Conservation (phyloP, 2,888 invertebrate species). For the Eristalis tenax region DNA sequence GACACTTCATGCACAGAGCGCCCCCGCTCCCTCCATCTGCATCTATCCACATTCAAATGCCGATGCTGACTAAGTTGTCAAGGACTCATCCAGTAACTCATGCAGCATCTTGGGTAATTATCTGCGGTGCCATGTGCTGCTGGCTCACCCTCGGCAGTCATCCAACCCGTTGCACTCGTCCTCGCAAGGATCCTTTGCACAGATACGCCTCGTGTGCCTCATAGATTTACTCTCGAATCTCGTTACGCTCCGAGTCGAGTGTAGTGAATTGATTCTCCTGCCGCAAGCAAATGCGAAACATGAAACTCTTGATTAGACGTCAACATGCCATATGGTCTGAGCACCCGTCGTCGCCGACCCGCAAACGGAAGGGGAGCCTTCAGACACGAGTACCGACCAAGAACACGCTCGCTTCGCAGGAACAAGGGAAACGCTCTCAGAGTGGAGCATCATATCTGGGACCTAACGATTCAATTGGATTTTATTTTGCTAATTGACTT, state of each 20-base stretch:
- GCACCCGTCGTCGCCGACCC: too few species aligned
- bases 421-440: not conserved
- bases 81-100: conserved; percentile 9
- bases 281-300: conserved; percentile 37
- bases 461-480: conserved; percentile 50
- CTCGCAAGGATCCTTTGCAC: not conserved
- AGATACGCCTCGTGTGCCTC: not conserved
- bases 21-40: not conserved
- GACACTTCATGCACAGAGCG: too few species aligned
- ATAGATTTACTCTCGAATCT: conserved; percentile 8
- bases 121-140: conserved; percentile 15
- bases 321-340: not conserved
- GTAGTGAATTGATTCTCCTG: conserved; percentile 46
- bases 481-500: conserved; percentile 46
- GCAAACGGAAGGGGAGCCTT: not conserved
- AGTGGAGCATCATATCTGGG: conserved; percentile 19
- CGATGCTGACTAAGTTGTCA: not conserved
- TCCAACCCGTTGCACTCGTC: not conserved
- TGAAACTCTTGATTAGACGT: conserved; percentile 42
- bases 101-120: conserved; percentile 4
- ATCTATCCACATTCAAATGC: not conserved
- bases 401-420: not conserved
- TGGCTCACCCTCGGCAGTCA: not conserved
- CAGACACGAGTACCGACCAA: not conserved
- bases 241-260: conserved; percentile 8